phyloP scores from a whole-genome alignment of 2,797 vertebrate genomes.

The Centroberyx gerrardi region DNA sequence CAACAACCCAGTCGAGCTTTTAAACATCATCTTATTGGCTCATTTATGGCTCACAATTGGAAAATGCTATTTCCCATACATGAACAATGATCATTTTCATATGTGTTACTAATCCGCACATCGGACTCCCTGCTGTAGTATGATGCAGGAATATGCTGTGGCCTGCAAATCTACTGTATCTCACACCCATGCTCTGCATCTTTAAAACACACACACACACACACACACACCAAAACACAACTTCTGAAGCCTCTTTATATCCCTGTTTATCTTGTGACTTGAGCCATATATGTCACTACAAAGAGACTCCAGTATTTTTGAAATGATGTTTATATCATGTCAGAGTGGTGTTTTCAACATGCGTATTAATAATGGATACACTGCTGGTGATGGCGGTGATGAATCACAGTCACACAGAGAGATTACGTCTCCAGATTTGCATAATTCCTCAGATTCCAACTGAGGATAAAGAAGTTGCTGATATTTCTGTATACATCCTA shows the following conservation, averaged over 20 bases:
- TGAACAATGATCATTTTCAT: neutral
- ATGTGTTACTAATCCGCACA: conserved; percentile 8
- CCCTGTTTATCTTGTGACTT: neutral
- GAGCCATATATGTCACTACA: neutral
- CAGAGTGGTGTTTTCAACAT: neutral
- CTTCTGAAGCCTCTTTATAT: neutral
- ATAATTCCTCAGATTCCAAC: too few relatives aligned
- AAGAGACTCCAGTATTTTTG: neutral
- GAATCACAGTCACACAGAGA: neutral
- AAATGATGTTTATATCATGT: neutral
- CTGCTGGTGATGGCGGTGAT: neutral
- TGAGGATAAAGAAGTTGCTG: neutral
- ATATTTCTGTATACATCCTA: neutral
- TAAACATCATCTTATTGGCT: conserved; percentile 6
- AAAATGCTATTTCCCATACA: neutral
- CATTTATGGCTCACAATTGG: neutral
- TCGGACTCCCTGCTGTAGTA: conserved; percentile 20
- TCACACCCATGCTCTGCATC: neutral
- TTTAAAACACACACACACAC: neutral
- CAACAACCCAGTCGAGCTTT: conserved; percentile 1
- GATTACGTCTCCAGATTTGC: neutral
- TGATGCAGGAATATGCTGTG: conserved; percentile 3
- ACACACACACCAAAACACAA: conserved; percentile 1
- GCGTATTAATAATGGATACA: neutral
- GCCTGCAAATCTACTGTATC: neutral